Evolutionary conservation across 2,113 vertebrate species (phyloP), one percentile per base, ranked within the genome.

Genomic region (Gadus chalcogrammus): DNA sequence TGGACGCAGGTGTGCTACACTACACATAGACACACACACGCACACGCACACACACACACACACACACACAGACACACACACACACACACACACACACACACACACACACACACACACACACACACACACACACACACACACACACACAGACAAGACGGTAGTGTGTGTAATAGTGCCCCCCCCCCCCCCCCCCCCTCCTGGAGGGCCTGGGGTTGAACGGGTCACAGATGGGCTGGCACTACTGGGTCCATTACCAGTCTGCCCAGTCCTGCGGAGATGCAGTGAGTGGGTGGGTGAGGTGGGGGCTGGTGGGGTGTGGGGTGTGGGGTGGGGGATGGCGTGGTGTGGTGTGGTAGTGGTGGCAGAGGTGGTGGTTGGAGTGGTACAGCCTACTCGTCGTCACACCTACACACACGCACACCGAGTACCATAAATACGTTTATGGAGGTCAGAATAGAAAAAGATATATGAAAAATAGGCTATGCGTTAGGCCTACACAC

Each of bases 221-320:
- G 80, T 77, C 83, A 84, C 88, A 91, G 89, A 91, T 90, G 87
- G 87, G 69, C 67, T 62, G 75, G 71, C 76, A 73, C 42, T 48
- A 48, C 72, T n/a, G 18, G 5, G 20, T 69, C n/a, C 67, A 59
- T 9, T 20, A 69, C 18, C 68, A 64, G 65, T 18, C 67, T 60
- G 70, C 55, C 74, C 58, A 58, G 71, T 31, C 67, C 68, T 20
- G 68, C 55, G 42, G 75, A 73, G 52, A 70, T 17, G 62, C 67
- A 85, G 84, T 76, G 79, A 48, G 42, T 48, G 42, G 85, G 83
- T 83, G 89, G 84, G 77, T 78, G 70, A 77, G 75, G 58, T 67
- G 77, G 85, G 76, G 86, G 85, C 71, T 87, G 24, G 3, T 67
- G 76, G 74, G 87, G 84, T 84, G 76, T 67, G 76, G 74, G 87